Conservation (phyloP, 2,888 invertebrate genomes). For the Prosopocoilus inquinatus region DNA sequence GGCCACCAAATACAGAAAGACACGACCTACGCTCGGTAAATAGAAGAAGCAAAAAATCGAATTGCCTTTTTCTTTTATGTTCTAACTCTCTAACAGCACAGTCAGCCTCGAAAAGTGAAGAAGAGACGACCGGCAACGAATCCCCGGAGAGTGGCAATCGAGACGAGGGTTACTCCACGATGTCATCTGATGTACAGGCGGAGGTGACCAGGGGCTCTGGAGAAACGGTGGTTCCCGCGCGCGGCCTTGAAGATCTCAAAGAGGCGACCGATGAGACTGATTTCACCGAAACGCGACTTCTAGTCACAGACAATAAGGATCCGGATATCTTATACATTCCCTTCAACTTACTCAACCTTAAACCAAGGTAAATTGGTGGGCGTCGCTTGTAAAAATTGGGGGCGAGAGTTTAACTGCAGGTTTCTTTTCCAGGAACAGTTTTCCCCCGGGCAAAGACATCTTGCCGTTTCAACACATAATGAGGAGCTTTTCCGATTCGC, state of each 20-base stretch:
- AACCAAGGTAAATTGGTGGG: constrained; percentile 40
- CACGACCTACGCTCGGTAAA: constrained; percentile 51
- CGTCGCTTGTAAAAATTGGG: background rate
- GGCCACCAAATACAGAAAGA: constrained; percentile 50
- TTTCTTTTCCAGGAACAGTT: constrained; percentile 59
- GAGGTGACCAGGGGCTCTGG: constrained; percentile 59
- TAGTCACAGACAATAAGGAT: constrained; percentile 59
- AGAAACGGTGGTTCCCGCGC: constrained; percentile 45
- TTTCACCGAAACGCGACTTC: constrained; percentile 56
- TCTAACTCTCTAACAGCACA: constrained; percentile 45
- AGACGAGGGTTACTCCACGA: constrained; percentile 81
- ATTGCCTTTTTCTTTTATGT: constrained; percentile 8
- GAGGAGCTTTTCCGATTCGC: constrained; percentile 73
- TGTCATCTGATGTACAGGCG: constrained; percentile 79
- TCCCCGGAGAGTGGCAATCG: constrained; percentile 75
- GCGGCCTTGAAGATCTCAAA: constrained; percentile 69
- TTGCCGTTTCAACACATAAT: constrained; percentile 72
- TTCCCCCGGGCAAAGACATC: constrained; percentile 67
- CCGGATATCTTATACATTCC: constrained; percentile 69
- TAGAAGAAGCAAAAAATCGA: background rate
- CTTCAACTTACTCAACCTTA: constrained; percentile 56
- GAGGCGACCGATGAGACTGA: constrained; percentile 73
- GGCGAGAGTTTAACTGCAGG: background rate
- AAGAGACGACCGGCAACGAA: constrained; percentile 66
- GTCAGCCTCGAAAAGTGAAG: constrained; percentile 54